Conservation (phyloP, 1,140 invertebrate species). For the Asobara japonica region DNA sequence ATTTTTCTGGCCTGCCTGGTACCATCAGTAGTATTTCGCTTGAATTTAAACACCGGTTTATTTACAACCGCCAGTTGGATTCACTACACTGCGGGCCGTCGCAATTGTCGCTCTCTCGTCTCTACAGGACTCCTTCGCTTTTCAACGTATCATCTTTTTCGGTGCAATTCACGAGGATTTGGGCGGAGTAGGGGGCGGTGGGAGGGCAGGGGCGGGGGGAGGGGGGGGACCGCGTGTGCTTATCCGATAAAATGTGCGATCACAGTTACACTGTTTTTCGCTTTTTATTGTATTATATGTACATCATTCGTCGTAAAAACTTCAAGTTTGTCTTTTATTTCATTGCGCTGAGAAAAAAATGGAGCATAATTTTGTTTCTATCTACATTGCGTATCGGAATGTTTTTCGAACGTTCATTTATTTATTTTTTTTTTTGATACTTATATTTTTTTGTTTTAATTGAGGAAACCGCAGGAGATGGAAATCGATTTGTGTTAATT, state of each 20-base stretch:
- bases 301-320: not conserved
- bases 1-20: constrained; percentile 4
- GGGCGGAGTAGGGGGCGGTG: no score
- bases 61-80: constrained; percentile 15
- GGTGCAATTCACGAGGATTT: not conserved
- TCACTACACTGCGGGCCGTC: not conserved
- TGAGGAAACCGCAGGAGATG: not conserved
- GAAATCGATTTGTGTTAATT: not conserved
- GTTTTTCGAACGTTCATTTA: not conserved
- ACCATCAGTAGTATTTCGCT: constrained; percentile 3
- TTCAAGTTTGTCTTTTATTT: not conserved
- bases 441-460: not conserved
- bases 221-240: not conserved
- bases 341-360: not conserved
- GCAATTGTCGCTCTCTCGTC: constrained; percentile 7
- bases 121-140: not conserved
- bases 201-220: no score
- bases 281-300: not conserved
- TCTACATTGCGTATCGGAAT: not conserved
- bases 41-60: constrained; percentile 27
- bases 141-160: constrained; percentile 12
- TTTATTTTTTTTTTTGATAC: not conserved
- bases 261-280: not conserved
- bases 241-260: constrained; percentile 15
- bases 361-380: not conserved